Evolutionary conservation across 2,888 invertebrate species (phyloP).

Genomic region (Euclidia mi): DNA sequence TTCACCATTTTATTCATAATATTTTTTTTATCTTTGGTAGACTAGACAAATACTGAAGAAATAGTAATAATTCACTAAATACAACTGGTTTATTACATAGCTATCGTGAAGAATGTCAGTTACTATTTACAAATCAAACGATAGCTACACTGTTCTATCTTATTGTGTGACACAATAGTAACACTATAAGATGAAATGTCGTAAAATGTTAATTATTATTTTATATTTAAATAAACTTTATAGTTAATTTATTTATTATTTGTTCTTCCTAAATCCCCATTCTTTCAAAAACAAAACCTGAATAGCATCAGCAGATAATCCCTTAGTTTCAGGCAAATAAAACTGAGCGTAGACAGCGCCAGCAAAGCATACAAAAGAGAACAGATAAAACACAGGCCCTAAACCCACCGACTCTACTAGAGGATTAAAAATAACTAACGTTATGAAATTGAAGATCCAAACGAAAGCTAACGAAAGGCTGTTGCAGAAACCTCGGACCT

Average conservation of each 20-base stretch:
- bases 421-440: slow-evolving; percentile 74
- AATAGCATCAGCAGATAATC: slow-evolving; percentile 73
- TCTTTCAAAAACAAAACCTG: slow-evolving; percentile 66
- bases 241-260: neutral
- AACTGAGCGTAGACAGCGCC: slow-evolving; percentile 70
- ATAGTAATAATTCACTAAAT: no score
- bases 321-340: slow-evolving; percentile 82
- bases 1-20: no score
- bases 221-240: neutral
- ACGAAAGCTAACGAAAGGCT: slow-evolving; percentile 64
- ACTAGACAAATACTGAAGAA: no score
- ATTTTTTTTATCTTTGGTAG: no score
- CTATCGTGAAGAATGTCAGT: no score
- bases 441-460: slow-evolving; percentile 73
- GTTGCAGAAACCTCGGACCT: slow-evolving; percentile 76
- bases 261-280: slow-evolving; percentile 29
- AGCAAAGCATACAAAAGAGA: slow-evolving; percentile 70
- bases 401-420: slow-evolving; percentile 70
- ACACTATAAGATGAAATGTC: no score
- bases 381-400: slow-evolving; percentile 77
- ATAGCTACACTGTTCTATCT: no score
- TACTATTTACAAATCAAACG: no score
- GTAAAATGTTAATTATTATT: no score
- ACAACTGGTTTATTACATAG: no score
- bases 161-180: no score